phyloP scores from a whole-genome alignment of 2,113 vertebrate species.

The Brachyistius frenatus region DNA sequence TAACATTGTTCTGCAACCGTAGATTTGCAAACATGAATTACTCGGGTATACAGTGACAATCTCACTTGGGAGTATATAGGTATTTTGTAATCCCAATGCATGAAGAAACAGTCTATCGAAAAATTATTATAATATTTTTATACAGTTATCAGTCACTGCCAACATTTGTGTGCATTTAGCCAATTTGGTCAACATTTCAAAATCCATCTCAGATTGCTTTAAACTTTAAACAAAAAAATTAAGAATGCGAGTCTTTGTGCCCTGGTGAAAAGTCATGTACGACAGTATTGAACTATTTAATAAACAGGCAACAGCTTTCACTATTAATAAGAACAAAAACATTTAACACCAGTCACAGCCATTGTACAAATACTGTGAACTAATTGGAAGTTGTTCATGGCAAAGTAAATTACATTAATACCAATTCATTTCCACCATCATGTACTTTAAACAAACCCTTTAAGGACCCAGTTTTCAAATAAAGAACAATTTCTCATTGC shows the following conservation, averaged over 20 bases:
- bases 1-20: background rate
- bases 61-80: too few relatives aligned
- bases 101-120: too few relatives aligned
- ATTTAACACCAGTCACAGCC: background rate
- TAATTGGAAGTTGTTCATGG: background rate
- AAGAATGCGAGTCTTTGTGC: too few relatives aligned
- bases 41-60: too few relatives aligned
- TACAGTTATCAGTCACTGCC: background rate
- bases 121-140: background rate
- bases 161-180: too few relatives aligned
- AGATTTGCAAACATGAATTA: too few relatives aligned
- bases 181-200: background rate
- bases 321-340: background rate
- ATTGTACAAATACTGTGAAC: too few relatives aligned
- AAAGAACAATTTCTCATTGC: background rate
- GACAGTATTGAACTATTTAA: too few relatives aligned
- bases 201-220: too few relatives aligned
- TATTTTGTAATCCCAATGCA: too few relatives aligned
- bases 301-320: background rate
- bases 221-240: too few relatives aligned
- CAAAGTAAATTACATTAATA: background rate
- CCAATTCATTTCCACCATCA: background rate
- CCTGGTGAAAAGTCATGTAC: too few relatives aligned
- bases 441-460: slow-evolving; percentile 65
- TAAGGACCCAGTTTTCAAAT: slow-evolving; percentile 70